Percentiles rank a stretch among this genome's conserved stretches.
These are phyloP conservation scores for Mustela lutreola DNA, from an alignment of 2,113 vertebrate genomes.

Conservation along the genomic window DNA sequence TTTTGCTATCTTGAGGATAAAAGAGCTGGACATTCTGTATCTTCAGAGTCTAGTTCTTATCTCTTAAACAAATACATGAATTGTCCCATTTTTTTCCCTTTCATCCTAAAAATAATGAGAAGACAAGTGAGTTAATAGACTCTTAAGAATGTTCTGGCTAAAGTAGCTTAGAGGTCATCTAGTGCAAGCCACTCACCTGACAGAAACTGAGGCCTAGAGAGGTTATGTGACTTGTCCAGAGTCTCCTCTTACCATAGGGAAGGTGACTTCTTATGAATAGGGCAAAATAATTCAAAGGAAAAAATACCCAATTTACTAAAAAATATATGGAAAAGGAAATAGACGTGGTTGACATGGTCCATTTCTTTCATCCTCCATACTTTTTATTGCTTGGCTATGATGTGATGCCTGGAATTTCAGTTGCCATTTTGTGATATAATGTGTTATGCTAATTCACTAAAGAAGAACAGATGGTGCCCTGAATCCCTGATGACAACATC, in stretches of 20 bases:
- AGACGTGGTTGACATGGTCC: not conserved
- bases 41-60: slow-evolving; percentile 2
- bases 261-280: not conserved
- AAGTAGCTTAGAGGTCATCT: not conserved
- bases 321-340: not conserved
- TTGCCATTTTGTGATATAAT: slow-evolving; percentile 3
- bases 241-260: not conserved
- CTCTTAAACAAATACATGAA: not conserved
- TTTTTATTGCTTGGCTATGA: slow-evolving; percentile 20
- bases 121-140: not conserved
- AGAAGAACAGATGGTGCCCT: not conserved
- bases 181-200: not conserved
- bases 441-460: not conserved
- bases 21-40: not conserved
- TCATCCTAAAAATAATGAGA: slow-evolving; percentile 51
- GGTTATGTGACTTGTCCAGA: not conserved
- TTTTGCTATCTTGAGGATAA: not conserved
- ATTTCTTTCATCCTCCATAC: not conserved
- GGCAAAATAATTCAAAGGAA: slow-evolving; percentile 21
- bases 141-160: not conserved
- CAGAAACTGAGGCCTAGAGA: not conserved
- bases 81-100: not conserved
- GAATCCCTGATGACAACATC: not conserved
- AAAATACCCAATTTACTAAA: slow-evolving; percentile 11
- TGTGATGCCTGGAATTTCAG: slow-evolving; percentile 2